Conservation (phyloP, 2,888 invertebrate species). For the Protophormia terraenovae region DNA sequence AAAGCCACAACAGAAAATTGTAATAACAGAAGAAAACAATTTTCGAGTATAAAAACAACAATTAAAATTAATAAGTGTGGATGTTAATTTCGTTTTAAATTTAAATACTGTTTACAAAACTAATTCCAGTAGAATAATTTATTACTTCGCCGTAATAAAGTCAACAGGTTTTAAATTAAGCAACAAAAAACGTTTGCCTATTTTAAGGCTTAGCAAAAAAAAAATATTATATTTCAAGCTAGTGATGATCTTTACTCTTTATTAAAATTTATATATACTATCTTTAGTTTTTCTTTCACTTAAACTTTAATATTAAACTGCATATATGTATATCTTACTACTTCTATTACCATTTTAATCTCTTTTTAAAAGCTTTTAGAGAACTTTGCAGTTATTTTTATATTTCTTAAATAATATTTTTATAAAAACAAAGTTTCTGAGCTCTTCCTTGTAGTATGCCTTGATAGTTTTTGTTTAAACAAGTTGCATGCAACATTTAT, state of each 20-base stretch:
- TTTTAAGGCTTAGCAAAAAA: background rate
- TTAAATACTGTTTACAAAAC: no score
- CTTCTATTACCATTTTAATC: conserved; percentile 17
- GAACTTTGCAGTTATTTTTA: conserved; percentile 9
- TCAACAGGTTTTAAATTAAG: background rate
- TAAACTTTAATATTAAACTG: background rate
- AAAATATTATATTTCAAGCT: background rate
- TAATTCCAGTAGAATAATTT: no score
- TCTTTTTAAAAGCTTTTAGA: conserved; percentile 27
- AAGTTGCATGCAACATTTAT: conserved; percentile 14
- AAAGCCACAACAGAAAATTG: background rate
- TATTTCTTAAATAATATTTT: conserved; percentile 29
- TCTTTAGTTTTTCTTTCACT: background rate
- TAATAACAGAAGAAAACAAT: background rate
- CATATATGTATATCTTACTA: background rate
- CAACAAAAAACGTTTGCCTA: background rate
- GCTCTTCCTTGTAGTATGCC: background rate
- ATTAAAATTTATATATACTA: background rate
- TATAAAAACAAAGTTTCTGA: conserved; percentile 37
- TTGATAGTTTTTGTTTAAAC: conserved; percentile 13
- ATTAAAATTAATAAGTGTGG: no score
- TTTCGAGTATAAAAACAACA: background rate
- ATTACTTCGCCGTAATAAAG: background rate
- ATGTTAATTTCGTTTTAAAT: no score
- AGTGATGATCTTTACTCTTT: background rate